Evolutionary conservation across 2,888 invertebrate genomes (phyloP), one percentile per base, ranked within the genome.

Genomic region (Drosophila hamatofila): DNA sequence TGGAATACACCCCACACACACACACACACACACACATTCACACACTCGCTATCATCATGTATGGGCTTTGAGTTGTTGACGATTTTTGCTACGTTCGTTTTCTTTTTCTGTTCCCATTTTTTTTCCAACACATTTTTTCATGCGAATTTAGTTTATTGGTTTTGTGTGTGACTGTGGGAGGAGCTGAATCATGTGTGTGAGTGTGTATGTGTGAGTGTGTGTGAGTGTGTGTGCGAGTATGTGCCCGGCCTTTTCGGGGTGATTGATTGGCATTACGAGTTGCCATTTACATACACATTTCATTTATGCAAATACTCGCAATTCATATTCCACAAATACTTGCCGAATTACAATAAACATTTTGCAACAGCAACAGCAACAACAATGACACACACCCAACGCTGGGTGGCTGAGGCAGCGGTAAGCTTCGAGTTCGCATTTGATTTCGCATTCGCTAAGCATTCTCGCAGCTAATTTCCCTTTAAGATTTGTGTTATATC

Each of bases 381-480:
- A 81, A 79, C 76, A 79, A 70, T 64, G 63, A 60, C 66, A 75
- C 71, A 64, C 63, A 68, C 66, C 33, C 9, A 12, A n/a, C 16
- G 21, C 35, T 25, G 41, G 14, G 54, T 12, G 41, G 44, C 3
- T 23, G 41, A 2, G 16, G 14, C 14, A 11, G 41, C 6, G 16
- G 52, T 30, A 68, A 49, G 41, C 27, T 44, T 60, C 73, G 23
- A 63, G 70, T 78, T 80, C 27, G 39, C 71, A 72, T 75, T 72
- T 76, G 73, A 75, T 75, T 83, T 80, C 30, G 30, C 71, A 78
- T 81, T 83, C 83, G 80, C 75, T 80, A 72, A 81, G 85, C 85
- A 87, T 87, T 83, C 82, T 85, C 88, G 82, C 85, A 87, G 81
- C 82, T 88, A 87, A 87, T 87, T 87, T 87, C 86, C 88, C 86